A percentile compares a stretch with the other conserved stretches of the same genome.
These are phyloP conservation scores for Danionella dracula DNA, from an alignment of 2,797 vertebrate species.

Conservation along the genomic window DNA sequence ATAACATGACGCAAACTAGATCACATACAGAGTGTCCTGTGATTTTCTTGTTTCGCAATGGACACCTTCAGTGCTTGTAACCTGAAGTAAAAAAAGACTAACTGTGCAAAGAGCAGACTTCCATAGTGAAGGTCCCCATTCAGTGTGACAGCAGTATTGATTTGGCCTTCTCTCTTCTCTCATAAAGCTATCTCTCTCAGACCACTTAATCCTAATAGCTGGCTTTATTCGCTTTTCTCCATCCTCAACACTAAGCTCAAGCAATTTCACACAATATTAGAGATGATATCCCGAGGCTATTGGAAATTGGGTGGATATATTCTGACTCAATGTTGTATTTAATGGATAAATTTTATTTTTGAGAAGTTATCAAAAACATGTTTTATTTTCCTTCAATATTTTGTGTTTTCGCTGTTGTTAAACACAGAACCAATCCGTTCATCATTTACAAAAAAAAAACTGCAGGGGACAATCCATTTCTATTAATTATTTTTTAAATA, in stretches of 20 bases:
- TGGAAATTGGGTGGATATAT: constrained; percentile 44
- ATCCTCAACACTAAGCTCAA: constrained; percentile 42
- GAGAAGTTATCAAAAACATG: too few species aligned
- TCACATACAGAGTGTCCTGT: background rate
- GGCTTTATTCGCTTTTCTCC: constrained; percentile 50
- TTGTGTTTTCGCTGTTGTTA: too few species aligned
- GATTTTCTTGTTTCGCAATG: too few species aligned
- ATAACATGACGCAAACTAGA: background rate
- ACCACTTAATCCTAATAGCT: constrained; percentile 54
- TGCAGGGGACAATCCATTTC: too few species aligned
- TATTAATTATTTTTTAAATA: too few species aligned
- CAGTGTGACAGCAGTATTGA: constrained; percentile 37
- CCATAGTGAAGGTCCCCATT: constrained; percentile 3
- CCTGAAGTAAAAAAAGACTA: constrained; percentile 2
- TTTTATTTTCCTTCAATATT: too few species aligned
- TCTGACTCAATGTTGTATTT: constrained; percentile 17
- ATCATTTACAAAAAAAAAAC: too few species aligned
- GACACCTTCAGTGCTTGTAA: background rate
- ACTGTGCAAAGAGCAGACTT: background rate
- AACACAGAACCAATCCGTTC: too few species aligned
- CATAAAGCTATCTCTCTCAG: constrained; percentile 39
- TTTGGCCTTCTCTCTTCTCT: constrained; percentile 28
- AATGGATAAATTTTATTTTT: constrained; percentile 17
- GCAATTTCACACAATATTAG: constrained; percentile 54
- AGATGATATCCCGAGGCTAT: constrained; percentile 42